Base-by-base conservation (phyloP, 2,888 invertebrate species). In the Dascillus cervinus region DNA sequence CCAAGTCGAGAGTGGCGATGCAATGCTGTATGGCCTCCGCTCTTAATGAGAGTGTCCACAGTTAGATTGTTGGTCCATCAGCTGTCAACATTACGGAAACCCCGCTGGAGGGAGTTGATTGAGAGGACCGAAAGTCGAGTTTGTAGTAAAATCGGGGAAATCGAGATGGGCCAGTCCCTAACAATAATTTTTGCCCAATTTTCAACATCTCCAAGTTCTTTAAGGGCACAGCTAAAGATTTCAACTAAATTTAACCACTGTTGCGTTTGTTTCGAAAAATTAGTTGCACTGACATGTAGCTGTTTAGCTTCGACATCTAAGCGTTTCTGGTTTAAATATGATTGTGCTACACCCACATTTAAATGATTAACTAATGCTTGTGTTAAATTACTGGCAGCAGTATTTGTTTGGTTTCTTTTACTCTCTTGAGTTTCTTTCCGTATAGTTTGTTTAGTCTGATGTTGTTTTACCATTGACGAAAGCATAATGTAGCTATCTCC, bases 141-240 rank as follows among this genome's bases (percentile, higher is more conserved):
- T n/a, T n/a, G n/a, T n/a, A n/a, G n/a, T n/a, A n/a, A n/a, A n/a
- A n/a, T n/a, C n/a, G n/a, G n/a, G n/a, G n/a, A n/a, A n/a, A n/a
- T n/a, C n/a, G n/a, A n/a, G n/a, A n/a, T n/a, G n/a, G n/a, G n/a
- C n/a, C n/a, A n/a, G 60, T 98, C 98, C 37, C 81, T 82, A 65
- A 98, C 97, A 51, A 98, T 97, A 45, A 89, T 92, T 44, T 85
- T 78, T 0, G 97, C 91, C 97, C 97, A 98, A 62, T 95, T 97
- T 61, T 97, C 95, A 1, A 96, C 95, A 70, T 98, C 97, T 1
- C 98, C 98, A 31, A 98, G 79, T 70, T 98, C 97, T 73, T 96
- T 88, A 2, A 91, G 67, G 0, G 88, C 82, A 55, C 85, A 79
- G 50, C 87, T 88, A 53, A 90, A 89, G 39, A 81, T 82, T 60